These are phyloP conservation scores for Drosophila yakuba DNA, from an alignment of 1,140 invertebrate genomes.

Conservation along the genomic window DNA sequence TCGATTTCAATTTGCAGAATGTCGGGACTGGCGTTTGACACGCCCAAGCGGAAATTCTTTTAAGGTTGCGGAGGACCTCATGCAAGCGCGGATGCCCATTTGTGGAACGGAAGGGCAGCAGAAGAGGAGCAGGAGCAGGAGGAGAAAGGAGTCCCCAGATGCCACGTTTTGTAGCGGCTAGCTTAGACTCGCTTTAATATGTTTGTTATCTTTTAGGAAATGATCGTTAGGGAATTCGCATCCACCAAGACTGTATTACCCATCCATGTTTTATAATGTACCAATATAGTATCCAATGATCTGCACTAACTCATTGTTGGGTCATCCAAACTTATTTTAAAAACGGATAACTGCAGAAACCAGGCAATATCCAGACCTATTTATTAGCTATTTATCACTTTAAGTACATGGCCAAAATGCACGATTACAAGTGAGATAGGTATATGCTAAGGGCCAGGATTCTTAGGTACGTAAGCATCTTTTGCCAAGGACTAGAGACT, in stretches of 20 bases:
- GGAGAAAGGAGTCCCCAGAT: background rate
- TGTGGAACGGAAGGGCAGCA: background rate
- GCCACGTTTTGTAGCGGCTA: background rate
- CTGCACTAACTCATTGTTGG: background rate
- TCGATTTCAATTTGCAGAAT: slow-evolving; percentile 44
- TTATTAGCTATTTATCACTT: too few species aligned
- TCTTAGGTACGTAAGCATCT: too few species aligned
- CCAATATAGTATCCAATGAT: background rate
- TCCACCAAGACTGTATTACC: background rate
- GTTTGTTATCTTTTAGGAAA: slow-evolving; percentile 7
- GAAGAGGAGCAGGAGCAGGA: background rate
- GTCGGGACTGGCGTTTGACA: slow-evolving; percentile 47
- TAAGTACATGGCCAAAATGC: background rate
- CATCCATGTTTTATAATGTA: background rate
- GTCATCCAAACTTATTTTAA: background rate
- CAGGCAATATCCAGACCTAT: too few species aligned
- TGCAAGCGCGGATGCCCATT: background rate
- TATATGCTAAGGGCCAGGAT: background rate
- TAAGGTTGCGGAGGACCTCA: slow-evolving; percentile 1
- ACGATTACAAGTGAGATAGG: background rate
- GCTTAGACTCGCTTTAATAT: background rate
- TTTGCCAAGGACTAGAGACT: too few species aligned
- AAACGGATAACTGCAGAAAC: too few species aligned
- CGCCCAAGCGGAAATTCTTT: slow-evolving; percentile 72
- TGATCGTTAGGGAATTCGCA: background rate